These are phyloP conservation scores for Pipistrellus kuhlii DNA, from an alignment of 2,797 vertebrate species.

Conservation along the genomic window DNA sequence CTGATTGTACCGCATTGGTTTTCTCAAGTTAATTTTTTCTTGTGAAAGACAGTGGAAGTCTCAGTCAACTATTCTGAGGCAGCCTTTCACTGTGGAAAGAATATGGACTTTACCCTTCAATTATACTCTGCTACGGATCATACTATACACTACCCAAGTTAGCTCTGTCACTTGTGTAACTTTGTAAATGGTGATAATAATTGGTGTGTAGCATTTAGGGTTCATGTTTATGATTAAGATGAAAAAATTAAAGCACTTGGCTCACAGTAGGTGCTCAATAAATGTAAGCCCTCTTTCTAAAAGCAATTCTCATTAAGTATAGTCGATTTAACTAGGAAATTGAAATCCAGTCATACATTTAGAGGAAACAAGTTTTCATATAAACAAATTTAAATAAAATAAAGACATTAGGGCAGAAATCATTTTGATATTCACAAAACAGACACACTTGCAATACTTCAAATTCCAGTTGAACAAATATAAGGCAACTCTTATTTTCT, in stretches of 20 bases:
- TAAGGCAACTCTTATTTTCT: neutral
- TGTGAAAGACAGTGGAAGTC: neutral
- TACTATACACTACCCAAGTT: no score
- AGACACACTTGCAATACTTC: neutral
- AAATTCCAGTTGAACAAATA: slow-evolving; percentile 29
- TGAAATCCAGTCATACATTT: neutral
- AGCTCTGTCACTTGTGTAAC: neutral
- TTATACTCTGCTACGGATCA: neutral
- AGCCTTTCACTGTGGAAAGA: neutral
- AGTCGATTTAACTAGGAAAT: neutral
- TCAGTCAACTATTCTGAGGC: neutral
- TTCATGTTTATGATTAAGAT: neutral
- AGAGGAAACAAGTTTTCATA: slow-evolving; percentile 10
- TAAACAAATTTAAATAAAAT: slow-evolving; percentile 34
- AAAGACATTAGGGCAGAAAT: neutral
- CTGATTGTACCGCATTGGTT: slow-evolving; percentile 2
- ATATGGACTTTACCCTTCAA: neutral
- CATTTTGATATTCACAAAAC: neutral
- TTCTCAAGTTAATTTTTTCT: neutral
- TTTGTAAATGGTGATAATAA: slow-evolving; percentile 8
- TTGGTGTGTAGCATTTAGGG: neutral
- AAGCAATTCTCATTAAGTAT: neutral
- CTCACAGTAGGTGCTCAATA: neutral
- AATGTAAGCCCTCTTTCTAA: slow-evolving; percentile 34
- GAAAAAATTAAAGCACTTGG: neutral